A percentile compares a stretch with the other conserved stretches of the same genome.
These are phyloP conservation scores for Amphiprion ocellaris DNA, from an alignment of 2,113 vertebrate genomes.

Conservation along the genomic window DNA sequence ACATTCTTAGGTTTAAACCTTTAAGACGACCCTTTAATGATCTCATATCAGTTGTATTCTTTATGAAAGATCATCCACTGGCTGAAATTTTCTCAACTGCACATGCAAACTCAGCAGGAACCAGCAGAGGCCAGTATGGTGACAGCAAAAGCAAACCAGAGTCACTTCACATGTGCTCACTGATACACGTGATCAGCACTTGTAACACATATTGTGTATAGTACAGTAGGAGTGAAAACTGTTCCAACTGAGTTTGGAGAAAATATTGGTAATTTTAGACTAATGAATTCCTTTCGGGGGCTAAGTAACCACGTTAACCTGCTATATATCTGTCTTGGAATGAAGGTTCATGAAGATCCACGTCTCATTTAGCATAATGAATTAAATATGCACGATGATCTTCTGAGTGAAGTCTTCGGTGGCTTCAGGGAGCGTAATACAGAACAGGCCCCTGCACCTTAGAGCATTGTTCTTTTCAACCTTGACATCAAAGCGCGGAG, in stretches of 20 bases:
- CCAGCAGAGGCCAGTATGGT: slow-evolving; percentile 79
- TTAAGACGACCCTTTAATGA: too few relatives aligned
- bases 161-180: slow-evolving; percentile 28
- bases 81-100: background rate
- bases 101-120: background rate
- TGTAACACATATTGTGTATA: slow-evolving; percentile 12
- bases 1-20: too few relatives aligned
- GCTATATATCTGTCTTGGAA: background rate
- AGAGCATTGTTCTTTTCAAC: slow-evolving; percentile 75
- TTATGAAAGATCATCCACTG: background rate
- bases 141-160: slow-evolving; percentile 30
- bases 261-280: background rate
- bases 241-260: background rate
- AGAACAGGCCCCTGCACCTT: slow-evolving; percentile 61
- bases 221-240: slow-evolving; percentile 16
- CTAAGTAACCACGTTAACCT: too few relatives aligned
- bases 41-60: too few relatives aligned
- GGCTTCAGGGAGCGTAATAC: slow-evolving; percentile 27
- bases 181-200: slow-evolving; percentile 48
- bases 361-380: slow-evolving; percentile 15
- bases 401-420: background rate
- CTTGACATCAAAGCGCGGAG: slow-evolving; percentile 79
- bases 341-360: slow-evolving; percentile 10
- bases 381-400: slow-evolving; percentile 35
- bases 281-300: background rate